Base-by-base conservation (phyloP, 2,113 vertebrate genomes). In the Myanophis thanlyinensis region DNA sequence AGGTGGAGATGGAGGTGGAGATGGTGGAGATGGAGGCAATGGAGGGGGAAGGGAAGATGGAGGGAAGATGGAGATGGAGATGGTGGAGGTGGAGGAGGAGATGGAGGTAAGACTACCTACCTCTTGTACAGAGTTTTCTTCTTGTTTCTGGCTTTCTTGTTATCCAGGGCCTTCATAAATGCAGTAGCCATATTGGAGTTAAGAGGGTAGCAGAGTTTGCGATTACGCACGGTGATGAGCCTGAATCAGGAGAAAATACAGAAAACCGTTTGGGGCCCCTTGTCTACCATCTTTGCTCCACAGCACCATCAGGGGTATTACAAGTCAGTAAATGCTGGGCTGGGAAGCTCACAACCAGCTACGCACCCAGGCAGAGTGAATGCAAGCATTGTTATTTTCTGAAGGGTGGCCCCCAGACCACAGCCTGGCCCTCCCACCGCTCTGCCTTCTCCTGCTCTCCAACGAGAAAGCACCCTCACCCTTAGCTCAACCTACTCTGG, bases 61-160 rank as follows among this genome's bases (percentile, higher is more conserved):
- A 62, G n/a, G 40, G 20, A 40, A 80, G n/a, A 80, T 20, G 8
- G 25, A 35, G 13, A 5, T 67, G 12, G 30, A n/a, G 23, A 56
- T 20, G 56, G 0, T 59, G 25, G 56, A n/a, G n/a, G n/a, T 23
- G 9, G 49, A 51, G 49, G 11, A 12, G 5, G 49, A 59, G 9
- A 59, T 59, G 56, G 8, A 62, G n/a, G 40, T 40, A 40, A 80
- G n/a, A 80, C 35, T 35, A 80, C 67, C 67, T 40, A 80, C 67
- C 15, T 40, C n/a, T 20, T 22, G 40, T 0, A 18, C 35, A 3
- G 18, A 8, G 0, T 40, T 40, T 80, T 40, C 2, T 0, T 7
- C 18, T 3, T 11, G 11, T 13, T 9, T 20, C 6, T 20, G 67
- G 0, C 1, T 40, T 40, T 3, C n/a, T 8, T 80, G 1, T 22